Evolutionary conservation across 2,888 invertebrate genomes (phyloP), one percentile per base, ranked within the genome.

Genomic region (Myopa testacea): DNA sequence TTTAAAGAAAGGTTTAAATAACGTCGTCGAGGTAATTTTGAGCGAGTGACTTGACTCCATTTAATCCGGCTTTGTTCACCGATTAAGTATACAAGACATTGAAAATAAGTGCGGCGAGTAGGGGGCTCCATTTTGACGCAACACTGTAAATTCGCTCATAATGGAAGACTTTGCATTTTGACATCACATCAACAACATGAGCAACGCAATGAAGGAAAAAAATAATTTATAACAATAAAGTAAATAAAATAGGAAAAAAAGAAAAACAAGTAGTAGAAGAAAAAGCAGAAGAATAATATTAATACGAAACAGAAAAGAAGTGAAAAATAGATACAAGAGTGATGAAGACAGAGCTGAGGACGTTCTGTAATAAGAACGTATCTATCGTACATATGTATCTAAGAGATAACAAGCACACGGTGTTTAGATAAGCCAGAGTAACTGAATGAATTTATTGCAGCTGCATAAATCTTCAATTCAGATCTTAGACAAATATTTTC

Each of bases 401-500:
- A 8, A 8, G 38, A 8, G 65, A 65, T 65, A 65, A 38, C 37
- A 65, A 4, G 10, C 45, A 45, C 16, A 38, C 34, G 37, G 34
- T 65, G 65, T 65, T 65, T 65, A 65, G 65, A 65, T 65, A 38
- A 65, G 65, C 37, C 34, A 26, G 16, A 38, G 38, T 38, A 38
- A 65, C 14, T 37, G 65, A 65, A 65, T 37, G 34, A 26, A 65
- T 65, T 65, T 65, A 65, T 65, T 65, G 65, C 65, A 12, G 5
- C 26, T 38, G 65, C 65, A 65, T 65, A 65, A 65, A 65, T 65
- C 65, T 65, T 65, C 37, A 14, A 14, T 65, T 37, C 65, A 65
- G 14, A 65, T 38, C 37, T 63, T 34, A 65, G 65, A 65, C 34
- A 65, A 38, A 65, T 63, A 63, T 63, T 63, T 8, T 63, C 37